Conservation (phyloP, 2,888 invertebrate genomes). For the Imbricaverruca yamaguchii region DNA sequence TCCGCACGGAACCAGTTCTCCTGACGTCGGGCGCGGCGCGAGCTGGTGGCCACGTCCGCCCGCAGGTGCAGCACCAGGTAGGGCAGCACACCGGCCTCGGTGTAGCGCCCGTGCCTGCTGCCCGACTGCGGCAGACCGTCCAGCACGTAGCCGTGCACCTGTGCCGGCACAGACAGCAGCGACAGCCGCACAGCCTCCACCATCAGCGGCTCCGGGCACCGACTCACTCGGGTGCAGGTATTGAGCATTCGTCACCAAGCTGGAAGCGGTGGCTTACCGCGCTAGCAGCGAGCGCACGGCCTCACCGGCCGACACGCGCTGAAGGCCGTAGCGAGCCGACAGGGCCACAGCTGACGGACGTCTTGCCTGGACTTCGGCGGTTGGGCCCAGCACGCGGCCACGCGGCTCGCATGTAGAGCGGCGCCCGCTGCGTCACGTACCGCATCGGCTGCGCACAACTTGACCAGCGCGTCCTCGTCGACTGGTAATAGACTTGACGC, state of each 20-base stretch:
- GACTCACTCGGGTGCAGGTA: not conserved
- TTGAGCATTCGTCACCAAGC: not conserved
- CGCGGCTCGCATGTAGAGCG: not conserved
- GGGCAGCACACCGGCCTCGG: constrained; percentile 1
- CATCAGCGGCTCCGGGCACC: constrained; percentile 8
- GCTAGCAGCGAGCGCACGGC: not conserved
- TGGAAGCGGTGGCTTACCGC: constrained; percentile 8
- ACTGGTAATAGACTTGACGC: not conserved
- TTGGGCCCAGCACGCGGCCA: not conserved
- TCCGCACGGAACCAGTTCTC: constrained; percentile 17
- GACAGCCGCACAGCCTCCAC: not conserved
- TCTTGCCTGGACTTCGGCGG: not conserved
- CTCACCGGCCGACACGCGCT: not conserved
- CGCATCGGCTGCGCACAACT: not conserved
- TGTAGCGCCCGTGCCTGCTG: not conserved
- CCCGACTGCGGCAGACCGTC: constrained; percentile 5
- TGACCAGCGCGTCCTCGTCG: not conserved
- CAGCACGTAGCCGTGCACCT: constrained; percentile 13
- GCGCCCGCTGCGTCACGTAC: not conserved
- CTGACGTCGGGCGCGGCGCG: not conserved
- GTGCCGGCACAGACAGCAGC: not conserved
- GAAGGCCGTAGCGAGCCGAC: constrained; percentile 1
- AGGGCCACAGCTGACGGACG: constrained; percentile 12
- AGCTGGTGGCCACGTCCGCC: not conserved
- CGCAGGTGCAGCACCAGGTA: constrained; percentile 3